phyloP scores from a whole-genome alignment of 2,888 invertebrate species.

The Clivina fossor region DNA sequence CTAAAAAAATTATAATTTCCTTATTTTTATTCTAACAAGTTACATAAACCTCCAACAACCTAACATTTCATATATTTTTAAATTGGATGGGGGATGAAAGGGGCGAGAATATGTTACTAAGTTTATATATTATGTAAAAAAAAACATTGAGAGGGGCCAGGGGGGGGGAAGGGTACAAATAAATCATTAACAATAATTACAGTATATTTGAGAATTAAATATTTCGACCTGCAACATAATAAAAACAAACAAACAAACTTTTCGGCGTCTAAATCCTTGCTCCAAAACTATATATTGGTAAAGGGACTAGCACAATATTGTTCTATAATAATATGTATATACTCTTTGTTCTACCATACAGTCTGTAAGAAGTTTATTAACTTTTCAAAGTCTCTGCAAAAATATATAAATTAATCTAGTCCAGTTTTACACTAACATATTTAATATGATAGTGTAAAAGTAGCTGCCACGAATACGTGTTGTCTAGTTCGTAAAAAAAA shows the following conservation, averaged over 20 bases:
- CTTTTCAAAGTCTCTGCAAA: too few species aligned
- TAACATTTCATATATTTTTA: constrained; percentile 10
- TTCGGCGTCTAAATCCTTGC: too few species aligned
- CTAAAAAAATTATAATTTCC: constrained; percentile 25
- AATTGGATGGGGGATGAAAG: neutral
- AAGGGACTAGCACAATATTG: constrained; percentile 34
- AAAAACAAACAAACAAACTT: constrained; percentile 3
- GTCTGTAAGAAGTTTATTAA: constrained; percentile 9
- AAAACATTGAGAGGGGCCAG: too few species aligned
- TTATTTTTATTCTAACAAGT: constrained; percentile 11
- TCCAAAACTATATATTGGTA: constrained; percentile 28
- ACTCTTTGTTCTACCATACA: constrained; percentile 13
- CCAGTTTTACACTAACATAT: too few species aligned
- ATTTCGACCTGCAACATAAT: constrained; percentile 26
- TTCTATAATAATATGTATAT: constrained; percentile 5
- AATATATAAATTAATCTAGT: too few species aligned
- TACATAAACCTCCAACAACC: constrained; percentile 27
- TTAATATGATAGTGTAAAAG: too few species aligned
- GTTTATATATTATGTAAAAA: neutral
- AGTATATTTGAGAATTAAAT: constrained; percentile 14
- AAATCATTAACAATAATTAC: constrained; percentile 13
- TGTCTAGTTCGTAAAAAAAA: too few species aligned
- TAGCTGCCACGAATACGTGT: constrained; percentile 1
- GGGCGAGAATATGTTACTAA: constrained; percentile 1
- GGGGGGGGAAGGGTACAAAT: neutral